A percentile compares a stretch with the other conserved stretches of the same genome.
These are phyloP conservation scores for Phaetusa simplex DNA, from an alignment of 2,113 vertebrate species.

Conservation along the genomic window DNA sequence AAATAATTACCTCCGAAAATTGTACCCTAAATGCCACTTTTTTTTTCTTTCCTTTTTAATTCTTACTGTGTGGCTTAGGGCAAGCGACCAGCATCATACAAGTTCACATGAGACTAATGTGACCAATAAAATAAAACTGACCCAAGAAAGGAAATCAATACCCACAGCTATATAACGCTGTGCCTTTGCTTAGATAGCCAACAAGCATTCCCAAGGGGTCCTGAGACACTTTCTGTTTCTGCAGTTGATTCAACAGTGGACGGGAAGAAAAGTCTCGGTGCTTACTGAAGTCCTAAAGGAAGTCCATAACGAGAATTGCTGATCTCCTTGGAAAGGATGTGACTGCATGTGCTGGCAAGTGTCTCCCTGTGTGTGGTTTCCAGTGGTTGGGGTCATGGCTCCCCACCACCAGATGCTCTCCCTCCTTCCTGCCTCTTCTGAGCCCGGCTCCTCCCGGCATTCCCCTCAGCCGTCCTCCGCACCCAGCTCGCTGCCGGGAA, in stretches of 20 bases:
- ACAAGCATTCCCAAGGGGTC: not conserved
- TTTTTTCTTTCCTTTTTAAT: not conserved
- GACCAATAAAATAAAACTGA: not conserved
- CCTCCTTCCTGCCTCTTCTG: rapidly evolving
- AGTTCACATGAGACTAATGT: not conserved
- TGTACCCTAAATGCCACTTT: not conserved
- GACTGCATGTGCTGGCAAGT: not conserved
- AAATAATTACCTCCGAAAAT: not conserved
- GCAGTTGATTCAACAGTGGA: not conserved
- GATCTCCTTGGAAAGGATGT: not conserved
- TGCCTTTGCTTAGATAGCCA: not conserved
- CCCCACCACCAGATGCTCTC: not conserved
- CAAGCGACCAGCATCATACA: not conserved
- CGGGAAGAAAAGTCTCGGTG: not conserved
- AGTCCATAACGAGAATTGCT: not conserved
- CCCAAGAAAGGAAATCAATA: not conserved
- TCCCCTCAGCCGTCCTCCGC: not conserved
- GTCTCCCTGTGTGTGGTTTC: not conserved
- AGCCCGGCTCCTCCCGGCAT: not conserved
- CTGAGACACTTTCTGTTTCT: not conserved
- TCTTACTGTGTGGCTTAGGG: not conserved
- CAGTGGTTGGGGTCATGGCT: not conserved
- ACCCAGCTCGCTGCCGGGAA: not conserved
- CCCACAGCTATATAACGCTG: not conserved
- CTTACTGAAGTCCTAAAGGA: not conserved